Percentiles rank a stretch among this genome's conserved stretches.
Evolutionary conservation across 2,797 vertebrate genomes (phyloP).

Genomic region (Protosalanx chinensis): DNA sequence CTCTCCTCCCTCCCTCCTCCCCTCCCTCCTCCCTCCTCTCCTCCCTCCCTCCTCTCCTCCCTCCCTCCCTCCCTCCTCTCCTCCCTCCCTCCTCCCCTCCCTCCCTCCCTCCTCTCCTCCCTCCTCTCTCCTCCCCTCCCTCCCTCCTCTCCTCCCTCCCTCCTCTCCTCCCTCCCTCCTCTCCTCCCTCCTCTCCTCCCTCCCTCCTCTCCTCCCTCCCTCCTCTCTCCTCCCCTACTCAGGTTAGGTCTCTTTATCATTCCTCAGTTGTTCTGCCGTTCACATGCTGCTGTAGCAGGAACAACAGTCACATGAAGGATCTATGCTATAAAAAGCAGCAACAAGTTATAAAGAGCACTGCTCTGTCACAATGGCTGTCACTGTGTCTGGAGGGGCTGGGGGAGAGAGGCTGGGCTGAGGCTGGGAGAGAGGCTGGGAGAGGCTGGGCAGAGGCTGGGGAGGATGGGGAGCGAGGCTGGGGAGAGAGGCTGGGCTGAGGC

Average conservation of each 20-base stretch:
- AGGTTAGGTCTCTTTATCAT: conserved; percentile 25
- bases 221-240: background rate
- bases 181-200: conserved; percentile 45
- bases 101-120: conserved; percentile 18
- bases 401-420: no score
- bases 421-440: no score
- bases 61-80: conserved; percentile 31
- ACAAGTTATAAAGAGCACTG: conserved; percentile 65
- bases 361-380: conserved; percentile 72
- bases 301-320: conserved; percentile 70
- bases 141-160: no score
- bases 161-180: no score
- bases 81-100: conserved; percentile 37
- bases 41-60: no score
- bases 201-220: conserved; percentile 28
- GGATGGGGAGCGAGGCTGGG: no score
- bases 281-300: conserved; percentile 67
- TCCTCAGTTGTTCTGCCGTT: conserved; percentile 55
- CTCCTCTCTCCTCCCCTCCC: background rate
- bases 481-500: no score
- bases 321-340: conserved; percentile 68
- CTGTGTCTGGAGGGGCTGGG: conserved; percentile 59
- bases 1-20: background rate
- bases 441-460: no score
- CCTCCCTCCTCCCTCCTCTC: no score